Conservation (phyloP, 1,140 invertebrate species). For the Trachymyrmex septentrionalis region DNA sequence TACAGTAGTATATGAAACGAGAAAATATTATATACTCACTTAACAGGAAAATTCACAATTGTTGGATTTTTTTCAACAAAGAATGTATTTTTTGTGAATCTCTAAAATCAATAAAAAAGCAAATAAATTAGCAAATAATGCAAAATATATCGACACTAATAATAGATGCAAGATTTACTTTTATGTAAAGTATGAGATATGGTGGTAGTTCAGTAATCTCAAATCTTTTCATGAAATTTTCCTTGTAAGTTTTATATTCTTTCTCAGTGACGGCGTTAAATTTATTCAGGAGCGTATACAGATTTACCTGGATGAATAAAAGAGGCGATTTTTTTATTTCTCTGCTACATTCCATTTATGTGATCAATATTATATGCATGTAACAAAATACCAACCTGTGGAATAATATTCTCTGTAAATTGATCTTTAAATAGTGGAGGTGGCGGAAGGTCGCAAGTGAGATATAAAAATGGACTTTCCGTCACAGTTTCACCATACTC, state of each 20-base stretch:
- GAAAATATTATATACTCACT: constrained; percentile 89
- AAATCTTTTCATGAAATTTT: constrained; percentile 99
- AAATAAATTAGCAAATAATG: constrained; percentile 18
- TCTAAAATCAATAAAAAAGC: constrained; percentile 86
- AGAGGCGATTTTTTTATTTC: constrained; percentile 14
- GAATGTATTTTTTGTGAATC: constrained; percentile 99
- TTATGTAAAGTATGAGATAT: constrained; percentile 99
- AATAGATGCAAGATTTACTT: constrained; percentile 87
- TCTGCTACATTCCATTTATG: background rate
- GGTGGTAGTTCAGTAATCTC: constrained; percentile 97
- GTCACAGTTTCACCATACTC: constrained; percentile 96
- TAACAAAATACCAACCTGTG: constrained; percentile 90
- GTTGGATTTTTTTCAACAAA: constrained; percentile 99
- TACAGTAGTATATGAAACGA: background rate
- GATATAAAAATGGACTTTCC: constrained; percentile 97
- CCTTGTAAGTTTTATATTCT: constrained; percentile 99
- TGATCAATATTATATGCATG: background rate
- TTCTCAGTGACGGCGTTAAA: constrained; percentile 98
- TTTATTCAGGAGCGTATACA: constrained; percentile 97
- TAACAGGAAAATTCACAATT: constrained; percentile 99
- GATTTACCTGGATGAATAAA: constrained; percentile 91
- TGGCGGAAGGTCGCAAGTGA: constrained; percentile 98
- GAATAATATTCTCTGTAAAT: constrained; percentile 99
- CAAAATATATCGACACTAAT: background rate
- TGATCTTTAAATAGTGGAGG: constrained; percentile 99